Conservation (phyloP, 2,888 invertebrate species). For the Perizoma flavofasciatum region DNA sequence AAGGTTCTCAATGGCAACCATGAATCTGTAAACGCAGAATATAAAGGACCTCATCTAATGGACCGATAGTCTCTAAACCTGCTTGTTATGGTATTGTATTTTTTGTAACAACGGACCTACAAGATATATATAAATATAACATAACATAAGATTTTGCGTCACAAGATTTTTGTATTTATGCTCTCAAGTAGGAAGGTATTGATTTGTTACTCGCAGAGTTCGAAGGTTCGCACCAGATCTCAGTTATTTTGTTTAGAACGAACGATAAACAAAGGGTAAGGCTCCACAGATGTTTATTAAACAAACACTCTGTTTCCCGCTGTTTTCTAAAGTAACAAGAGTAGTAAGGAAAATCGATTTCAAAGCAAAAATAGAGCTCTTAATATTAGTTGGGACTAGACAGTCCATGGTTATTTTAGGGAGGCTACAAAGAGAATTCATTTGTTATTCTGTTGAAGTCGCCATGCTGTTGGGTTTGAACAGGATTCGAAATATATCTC, state of each 20-base stretch:
- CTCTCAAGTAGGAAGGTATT: not conserved
- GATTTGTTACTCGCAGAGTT: slow-evolving; percentile 14
- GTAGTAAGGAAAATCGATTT: slow-evolving; percentile 40
- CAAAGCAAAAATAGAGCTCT: slow-evolving; percentile 41
- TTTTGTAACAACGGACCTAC: too few relatives aligned
- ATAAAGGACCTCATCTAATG: too few relatives aligned
- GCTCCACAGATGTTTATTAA: slow-evolving; percentile 56
- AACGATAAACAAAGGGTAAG: slow-evolving; percentile 55
- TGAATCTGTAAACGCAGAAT: too few relatives aligned
- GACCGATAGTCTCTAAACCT: too few relatives aligned
- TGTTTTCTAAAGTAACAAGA: slow-evolving; percentile 60
- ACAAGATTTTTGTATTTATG: slow-evolving; percentile 3
- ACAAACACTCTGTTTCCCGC: slow-evolving; percentile 54
- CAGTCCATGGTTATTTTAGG: slow-evolving; percentile 21
- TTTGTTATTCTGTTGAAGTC: slow-evolving; percentile 11
- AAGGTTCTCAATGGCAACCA: too few relatives aligned
- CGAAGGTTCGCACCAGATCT: slow-evolving; percentile 15
- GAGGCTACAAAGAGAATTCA: slow-evolving; percentile 12
- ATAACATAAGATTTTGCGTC: not conserved
- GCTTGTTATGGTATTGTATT: too few relatives aligned
- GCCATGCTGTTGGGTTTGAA: not conserved
- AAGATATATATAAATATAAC: too few relatives aligned
- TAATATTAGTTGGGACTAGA: slow-evolving; percentile 22
- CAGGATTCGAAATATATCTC: not conserved
- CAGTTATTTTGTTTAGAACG: slow-evolving; percentile 53